Evolutionary conservation across 2,888 invertebrate species (phyloP), one percentile per base, ranked within the genome.

Genomic region (Boloria selene): DNA sequence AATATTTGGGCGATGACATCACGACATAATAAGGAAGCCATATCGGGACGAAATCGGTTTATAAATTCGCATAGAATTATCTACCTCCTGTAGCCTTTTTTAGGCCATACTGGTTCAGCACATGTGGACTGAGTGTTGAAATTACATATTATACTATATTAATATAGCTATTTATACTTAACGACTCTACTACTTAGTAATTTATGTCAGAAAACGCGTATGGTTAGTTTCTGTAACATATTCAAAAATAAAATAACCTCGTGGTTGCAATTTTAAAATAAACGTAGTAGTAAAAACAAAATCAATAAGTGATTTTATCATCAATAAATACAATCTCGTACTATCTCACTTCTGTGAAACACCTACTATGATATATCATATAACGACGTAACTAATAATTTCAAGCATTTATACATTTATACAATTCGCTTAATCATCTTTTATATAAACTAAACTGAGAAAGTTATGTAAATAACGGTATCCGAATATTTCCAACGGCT

Each of bases 1-100:
- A 56, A 60, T 65, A 59, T 62, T 70, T 65, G 47, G 62, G 52
- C 62, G 55, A 53, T 70, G 67, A 70, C 62, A 62, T 70, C 70
- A 70, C 63, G 59, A 47, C 26, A 47, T 26, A 58, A 64, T 58
- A 53, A 53, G 53, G 49, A 65, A 53, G 18, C 65, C 68, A 68
- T 68, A 63, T 38, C 62, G 44, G 50, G 54, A 56, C 52, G 62
- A 54, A 61, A 58, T 17, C 45, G 52, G 45, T 62, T 56, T 53
- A 49, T 65, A 31, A 44, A 42, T 55, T 53, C 38, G 59, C 59
- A 58, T 65, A 65, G 44, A 61, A 22, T 60, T 51, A 47, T 56
- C 38, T 51, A 66, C 18, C 18, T 17, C 51, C 44, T 51, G 17
- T 51, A 66, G 31, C 44, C 49, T 38, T 54, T 50, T 61, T 61